Evolutionary conservation across 2,797 vertebrate species (phyloP).

Genomic region (Betta splendens): DNA sequence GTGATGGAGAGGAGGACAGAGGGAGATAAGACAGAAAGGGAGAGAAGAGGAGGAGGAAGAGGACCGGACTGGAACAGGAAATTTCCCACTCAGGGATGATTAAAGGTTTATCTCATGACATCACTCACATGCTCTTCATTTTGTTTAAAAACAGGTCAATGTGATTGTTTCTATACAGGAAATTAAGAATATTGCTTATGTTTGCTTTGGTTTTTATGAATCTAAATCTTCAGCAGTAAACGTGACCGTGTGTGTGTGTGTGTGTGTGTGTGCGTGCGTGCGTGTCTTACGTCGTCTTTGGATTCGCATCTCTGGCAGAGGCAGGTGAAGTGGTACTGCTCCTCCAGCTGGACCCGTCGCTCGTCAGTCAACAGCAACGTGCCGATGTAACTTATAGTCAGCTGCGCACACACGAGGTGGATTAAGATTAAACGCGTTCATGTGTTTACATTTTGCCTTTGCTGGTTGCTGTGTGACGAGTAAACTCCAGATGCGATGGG

Average conservation of each 20-base stretch:
- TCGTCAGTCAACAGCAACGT: conserved; percentile 57
- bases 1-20: background rate
- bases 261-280: no score
- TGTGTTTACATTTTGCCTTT: background rate
- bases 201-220: background rate
- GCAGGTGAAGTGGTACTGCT: conserved; percentile 75
- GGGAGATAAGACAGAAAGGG: conserved; percentile 10
- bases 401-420: conserved; percentile 44
- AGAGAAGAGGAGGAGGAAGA: conserved; percentile 33
- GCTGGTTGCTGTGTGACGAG: background rate
- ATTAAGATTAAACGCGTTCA: background rate
- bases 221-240: no score
- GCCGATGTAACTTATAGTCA: conserved; percentile 74
- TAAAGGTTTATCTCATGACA: no score
- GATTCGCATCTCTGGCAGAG: conserved; percentile 63
- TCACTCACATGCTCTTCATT: no score
- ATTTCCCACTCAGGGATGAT: no score
- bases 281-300: conserved; percentile 52
- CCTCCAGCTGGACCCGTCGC: conserved; percentile 67
- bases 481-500: conserved; percentile 58
- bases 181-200: no score
- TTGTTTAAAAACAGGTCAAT: no score
- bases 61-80: conserved; percentile 52
- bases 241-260: no score
- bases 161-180: no score